These are phyloP conservation scores for Endotricha flammealis DNA, from an alignment of 2,888 invertebrate genomes.

Conservation along the genomic window DNA sequence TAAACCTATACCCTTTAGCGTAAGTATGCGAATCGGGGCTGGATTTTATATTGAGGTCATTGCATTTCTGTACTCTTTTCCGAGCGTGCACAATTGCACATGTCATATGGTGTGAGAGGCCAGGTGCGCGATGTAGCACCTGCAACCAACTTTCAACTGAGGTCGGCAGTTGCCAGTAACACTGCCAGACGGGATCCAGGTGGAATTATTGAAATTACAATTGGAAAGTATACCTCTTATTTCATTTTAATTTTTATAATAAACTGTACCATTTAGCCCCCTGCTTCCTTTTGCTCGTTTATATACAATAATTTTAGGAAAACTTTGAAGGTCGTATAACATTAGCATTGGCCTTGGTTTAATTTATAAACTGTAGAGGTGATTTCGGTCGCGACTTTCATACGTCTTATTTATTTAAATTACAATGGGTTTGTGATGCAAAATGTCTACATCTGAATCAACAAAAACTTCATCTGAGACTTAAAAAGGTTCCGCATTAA, in stretches of 20 bases:
- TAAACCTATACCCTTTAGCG: too few relatives aligned
- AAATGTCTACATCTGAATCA: constrained; percentile 38
- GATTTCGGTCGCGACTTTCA: constrained; percentile 52
- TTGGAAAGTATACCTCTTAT: not conserved
- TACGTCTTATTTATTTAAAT: constrained; percentile 51
- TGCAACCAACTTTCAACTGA: constrained; percentile 23
- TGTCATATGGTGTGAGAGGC: constrained; percentile 21
- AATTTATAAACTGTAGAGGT: constrained; percentile 55
- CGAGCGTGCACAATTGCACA: constrained; percentile 14
- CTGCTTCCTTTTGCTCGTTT: constrained; percentile 26
- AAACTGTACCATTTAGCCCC: constrained; percentile 17
- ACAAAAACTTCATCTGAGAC: constrained; percentile 23
- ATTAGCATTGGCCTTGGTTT: constrained; percentile 57
- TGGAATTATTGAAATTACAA: constrained; percentile 3
- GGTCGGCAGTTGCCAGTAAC: constrained; percentile 8
- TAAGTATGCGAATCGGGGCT: not conserved
- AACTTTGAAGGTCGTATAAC: constrained; percentile 53
- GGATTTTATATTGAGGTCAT: constrained; percentile 8
- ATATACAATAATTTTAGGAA: constrained; percentile 40
- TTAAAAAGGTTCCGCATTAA: constrained; percentile 14
- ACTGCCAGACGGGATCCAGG: constrained; percentile 8
- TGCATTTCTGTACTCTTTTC: constrained; percentile 3
- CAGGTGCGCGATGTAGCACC: constrained; percentile 22
- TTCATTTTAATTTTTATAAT: not conserved
- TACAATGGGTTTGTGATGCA: constrained; percentile 54